phyloP scores from a whole-genome alignment of 2,113 vertebrate genomes.

The Cinclus cinclus region DNA sequence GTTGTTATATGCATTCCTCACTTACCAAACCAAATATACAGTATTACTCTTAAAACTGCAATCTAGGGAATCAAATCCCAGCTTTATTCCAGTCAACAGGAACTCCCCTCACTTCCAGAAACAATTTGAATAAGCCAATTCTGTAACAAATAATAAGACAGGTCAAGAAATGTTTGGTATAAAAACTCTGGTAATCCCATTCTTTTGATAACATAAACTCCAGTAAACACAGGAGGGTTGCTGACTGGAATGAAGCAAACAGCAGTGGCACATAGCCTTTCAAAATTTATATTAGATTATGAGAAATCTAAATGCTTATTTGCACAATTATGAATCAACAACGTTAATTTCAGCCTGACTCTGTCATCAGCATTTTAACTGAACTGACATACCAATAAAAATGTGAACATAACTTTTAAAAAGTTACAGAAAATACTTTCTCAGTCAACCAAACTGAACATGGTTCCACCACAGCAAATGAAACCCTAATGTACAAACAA shows the following conservation, averaged over 20 bases:
- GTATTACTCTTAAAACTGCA: neutral
- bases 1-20: neutral
- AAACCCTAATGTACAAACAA: neutral
- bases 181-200: neutral
- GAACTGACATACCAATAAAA: neutral
- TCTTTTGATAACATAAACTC: constrained; percentile 32
- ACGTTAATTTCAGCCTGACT: constrained; percentile 6
- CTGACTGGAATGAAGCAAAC: constrained; percentile 33
- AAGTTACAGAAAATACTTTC: neutral
- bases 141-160: constrained; percentile 11
- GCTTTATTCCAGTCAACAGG: neutral
- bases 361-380: neutral
- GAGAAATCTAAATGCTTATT: constrained; percentile 35
- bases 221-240: constrained; percentile 46
- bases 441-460: neutral
- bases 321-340: constrained; percentile 41
- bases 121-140: neutral
- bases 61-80: neutral
- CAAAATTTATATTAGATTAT: constrained; percentile 22
- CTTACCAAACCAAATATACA: neutral
- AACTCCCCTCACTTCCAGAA: neutral
- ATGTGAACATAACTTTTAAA: neutral
- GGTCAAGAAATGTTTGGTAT: constrained; percentile 13
- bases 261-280: neutral
- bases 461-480: neutral